phyloP scores from a whole-genome alignment of 1,140 invertebrate genomes.

The Diprion similis region DNA sequence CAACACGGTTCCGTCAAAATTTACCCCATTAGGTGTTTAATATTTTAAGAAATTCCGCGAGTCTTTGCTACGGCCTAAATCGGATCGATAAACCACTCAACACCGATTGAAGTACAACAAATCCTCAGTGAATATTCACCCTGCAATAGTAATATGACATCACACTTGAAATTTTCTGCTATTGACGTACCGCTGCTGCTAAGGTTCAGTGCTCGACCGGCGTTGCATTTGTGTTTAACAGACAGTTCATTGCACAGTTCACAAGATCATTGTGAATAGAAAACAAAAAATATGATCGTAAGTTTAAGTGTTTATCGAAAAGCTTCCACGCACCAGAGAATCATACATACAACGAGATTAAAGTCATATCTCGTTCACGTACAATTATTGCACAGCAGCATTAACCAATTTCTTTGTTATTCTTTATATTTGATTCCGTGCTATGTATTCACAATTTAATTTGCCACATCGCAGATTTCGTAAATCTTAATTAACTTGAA shows the following conservation, averaged over 20 bases:
- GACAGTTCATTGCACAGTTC: background rate
- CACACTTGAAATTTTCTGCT: background rate
- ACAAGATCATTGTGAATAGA: background rate
- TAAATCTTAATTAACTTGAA: too few species aligned
- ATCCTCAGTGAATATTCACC: background rate
- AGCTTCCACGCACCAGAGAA: too few species aligned
- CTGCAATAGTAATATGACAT: background rate
- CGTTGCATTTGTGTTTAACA: background rate
- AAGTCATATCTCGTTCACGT: too few species aligned
- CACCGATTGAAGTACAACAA: background rate
- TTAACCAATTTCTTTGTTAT: too few species aligned
- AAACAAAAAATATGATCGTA: background rate
- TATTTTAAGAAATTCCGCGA: too few species aligned
- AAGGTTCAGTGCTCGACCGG: conserved; percentile 4
- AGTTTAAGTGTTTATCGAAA: background rate
- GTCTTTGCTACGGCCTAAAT: too few species aligned
- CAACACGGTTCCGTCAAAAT: background rate
- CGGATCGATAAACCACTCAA: background rate
- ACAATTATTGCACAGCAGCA: too few species aligned
- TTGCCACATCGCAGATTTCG: too few species aligned
- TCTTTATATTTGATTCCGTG: too few species aligned
- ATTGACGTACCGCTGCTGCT: background rate
- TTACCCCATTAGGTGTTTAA: background rate
- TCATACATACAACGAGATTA: too few species aligned
- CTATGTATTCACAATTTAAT: too few species aligned